Percentiles rank a stretch among this genome's conserved stretches.
phyloP scores from a whole-genome alignment of 2,888 invertebrate genomes.

The Ichneumoninae sp. region DNA sequence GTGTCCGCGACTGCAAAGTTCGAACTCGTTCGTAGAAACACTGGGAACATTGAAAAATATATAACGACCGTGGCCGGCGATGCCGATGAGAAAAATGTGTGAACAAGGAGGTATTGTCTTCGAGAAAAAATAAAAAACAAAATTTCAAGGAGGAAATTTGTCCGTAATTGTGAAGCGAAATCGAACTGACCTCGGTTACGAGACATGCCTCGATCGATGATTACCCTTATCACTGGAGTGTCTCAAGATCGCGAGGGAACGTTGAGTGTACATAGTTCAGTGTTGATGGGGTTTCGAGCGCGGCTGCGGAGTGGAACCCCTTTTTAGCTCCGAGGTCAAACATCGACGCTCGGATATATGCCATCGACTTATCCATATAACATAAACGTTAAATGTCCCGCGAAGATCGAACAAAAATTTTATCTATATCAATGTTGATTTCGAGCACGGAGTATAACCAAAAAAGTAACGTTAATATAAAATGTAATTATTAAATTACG shows the following conservation, averaged over 20 bases:
- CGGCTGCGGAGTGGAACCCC: not conserved
- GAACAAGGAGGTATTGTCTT: constrained; percentile 2
- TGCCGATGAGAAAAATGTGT: not conserved
- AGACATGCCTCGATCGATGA: constrained; percentile 23
- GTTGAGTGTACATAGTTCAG: not conserved
- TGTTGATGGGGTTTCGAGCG: not conserved
- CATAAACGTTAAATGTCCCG: not conserved
- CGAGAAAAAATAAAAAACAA: not conserved
- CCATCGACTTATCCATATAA: not conserved
- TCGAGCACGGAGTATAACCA: too few species aligned
- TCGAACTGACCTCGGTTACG: constrained; percentile 43
- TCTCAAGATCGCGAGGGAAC: constrained; percentile 8
- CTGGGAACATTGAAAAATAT: not conserved
- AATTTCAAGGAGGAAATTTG: not conserved
- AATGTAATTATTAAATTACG: not conserved
- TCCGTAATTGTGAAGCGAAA: constrained; percentile 2
- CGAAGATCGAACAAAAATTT: not conserved
- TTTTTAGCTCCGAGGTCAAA: not conserved
- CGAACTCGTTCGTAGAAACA: not conserved
- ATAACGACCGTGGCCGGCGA: not conserved
- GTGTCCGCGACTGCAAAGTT: not conserved
- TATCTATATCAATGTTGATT: not conserved
- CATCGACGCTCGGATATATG: not conserved
- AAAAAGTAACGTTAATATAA: not conserved
- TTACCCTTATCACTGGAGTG: constrained; percentile 5